Evolutionary conservation across 2,888 invertebrate genomes (phyloP), one percentile per base, ranked within the genome.

Genomic region (Nymphalis c-album): DNA sequence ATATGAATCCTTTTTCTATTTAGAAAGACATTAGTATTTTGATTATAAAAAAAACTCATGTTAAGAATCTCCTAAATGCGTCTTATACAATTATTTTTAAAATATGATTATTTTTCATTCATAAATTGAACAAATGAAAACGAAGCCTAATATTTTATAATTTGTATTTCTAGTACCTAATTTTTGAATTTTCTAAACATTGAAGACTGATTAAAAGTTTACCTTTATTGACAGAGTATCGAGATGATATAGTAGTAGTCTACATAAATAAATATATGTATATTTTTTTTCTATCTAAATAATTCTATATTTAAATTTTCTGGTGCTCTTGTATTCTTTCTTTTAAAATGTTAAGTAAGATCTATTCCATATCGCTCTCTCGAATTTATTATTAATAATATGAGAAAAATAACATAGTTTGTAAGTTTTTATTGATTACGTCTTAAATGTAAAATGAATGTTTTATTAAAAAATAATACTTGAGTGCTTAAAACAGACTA

Each of bases 171-270:
- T 64, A 62, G 73, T 73, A 71, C 69, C 68, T 73, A 70, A 69
- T 63, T 76, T 77, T 78, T 77, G 76, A 75, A 53, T 53, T 73
- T 50, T 70, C 72, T 74, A 80, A 6, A 17, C 17, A 76, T 73
- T 77, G 75, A 83, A 86, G 86, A 85, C 86, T 86, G 86, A 86
- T 82, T 80, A 76, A 73, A 72, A 75, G 71, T 73, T 77, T 72
- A 73, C 70, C 66, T 73, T 69, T 35, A 7, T 51, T 51, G 45
- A 13, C 55, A 58, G 48, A 58, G 45, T 60, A 57, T 63, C 50
- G 20, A 48, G 46, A 31, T 45, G 35, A 40, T 13, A 6, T 31
- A 31, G 26, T 22, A 51, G 13, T 51, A 20, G 22, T 20, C 16
- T 22, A 20, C 13, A 51, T 22, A 51, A 22, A 16, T 51, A 22